Evolutionary conservation across 2,113 vertebrate genomes (phyloP), one percentile per base, ranked within the genome.

Genomic region (Sinocyclocheilus rhinocerous): DNA sequence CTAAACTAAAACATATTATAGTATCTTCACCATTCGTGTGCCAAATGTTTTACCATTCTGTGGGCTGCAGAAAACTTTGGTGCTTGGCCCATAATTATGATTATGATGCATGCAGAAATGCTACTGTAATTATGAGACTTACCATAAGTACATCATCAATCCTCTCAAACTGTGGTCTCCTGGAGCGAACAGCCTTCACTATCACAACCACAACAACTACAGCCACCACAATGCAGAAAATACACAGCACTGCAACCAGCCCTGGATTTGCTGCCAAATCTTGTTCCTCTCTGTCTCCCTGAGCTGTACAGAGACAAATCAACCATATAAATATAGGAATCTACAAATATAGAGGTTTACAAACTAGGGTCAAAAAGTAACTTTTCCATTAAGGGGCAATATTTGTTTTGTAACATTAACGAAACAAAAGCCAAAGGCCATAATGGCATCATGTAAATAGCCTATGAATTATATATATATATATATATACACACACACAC

Each of bases 131-230:
- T 6, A 24, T 24, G 36, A 57, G 42, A 48, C 88, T 82, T 45
- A 87, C 88, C 88, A 89, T 65, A 36, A 83, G 73, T 65, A 87
- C 9, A 45, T 89, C 88, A n/a, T 89, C 73, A 33, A 89, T 83
- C 72, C 85, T 82, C 81, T 89, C 83, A 61, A 89, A 89, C n/a
- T 45, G 73, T 1, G 83, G 39, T 1, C 22, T 78, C 22, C 73
- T 72, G 78, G 11, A 82, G n/a, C 33, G 69, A 50, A 83, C 72
- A 7, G 70, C 13, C 26, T 87, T 89, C n/a, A 72, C 65, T 2
- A 89, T 83, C 10, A 57, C 79, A 24, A 89, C 52, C 18, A 87
- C 78, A 36, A 83, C 13, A 15, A 87, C 13, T 22, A 83, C 52
- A 20, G 72, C 83, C 52, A 89, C 6, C 76, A 78, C 22, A 18